phyloP scores from a whole-genome alignment of 1,140 invertebrate species.

The Neotoxoptera formosana region DNA sequence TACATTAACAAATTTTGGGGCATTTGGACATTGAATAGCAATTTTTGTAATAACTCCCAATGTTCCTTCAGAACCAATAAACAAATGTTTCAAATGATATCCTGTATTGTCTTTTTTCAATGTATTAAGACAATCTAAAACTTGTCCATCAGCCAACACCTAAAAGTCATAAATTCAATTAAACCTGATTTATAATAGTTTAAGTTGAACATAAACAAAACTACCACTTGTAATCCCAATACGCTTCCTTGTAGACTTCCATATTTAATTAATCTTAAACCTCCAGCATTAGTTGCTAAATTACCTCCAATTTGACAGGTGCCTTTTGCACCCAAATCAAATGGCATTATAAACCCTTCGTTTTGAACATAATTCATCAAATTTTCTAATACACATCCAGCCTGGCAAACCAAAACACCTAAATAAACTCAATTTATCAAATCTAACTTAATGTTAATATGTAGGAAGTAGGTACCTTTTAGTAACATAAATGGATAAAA shows the following conservation, averaged over 20 bases:
- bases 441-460: background rate
- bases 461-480: background rate
- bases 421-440: conserved; percentile 55
- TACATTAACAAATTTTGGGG: conserved; percentile 80
- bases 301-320: conserved; percentile 98
- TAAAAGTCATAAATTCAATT: conserved; percentile 62
- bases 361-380: conserved; percentile 80
- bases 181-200: background rate
- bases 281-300: conserved; percentile 95
- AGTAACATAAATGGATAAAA: background rate
- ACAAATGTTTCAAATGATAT: conserved; percentile 95
- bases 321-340: conserved; percentile 96
- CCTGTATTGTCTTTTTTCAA: conserved; percentile 98
- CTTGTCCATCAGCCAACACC: conserved; percentile 88
- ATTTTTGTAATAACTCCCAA: conserved; percentile 94
- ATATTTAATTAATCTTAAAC: conserved; percentile 90
- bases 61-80: conserved; percentile 97
- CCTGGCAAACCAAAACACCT: conserved; percentile 87
- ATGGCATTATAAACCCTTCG: conserved; percentile 85
- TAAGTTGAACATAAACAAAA: conserved; percentile 61
- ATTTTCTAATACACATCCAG: conserved; percentile 90
- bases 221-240: conserved; percentile 91
- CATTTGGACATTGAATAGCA: conserved; percentile 85
- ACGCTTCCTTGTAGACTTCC: conserved; percentile 94
- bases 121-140: conserved; percentile 84